Base-by-base conservation (phyloP, 1,140 invertebrate species). In the Gyrodactylus bullatarudis region DNA sequence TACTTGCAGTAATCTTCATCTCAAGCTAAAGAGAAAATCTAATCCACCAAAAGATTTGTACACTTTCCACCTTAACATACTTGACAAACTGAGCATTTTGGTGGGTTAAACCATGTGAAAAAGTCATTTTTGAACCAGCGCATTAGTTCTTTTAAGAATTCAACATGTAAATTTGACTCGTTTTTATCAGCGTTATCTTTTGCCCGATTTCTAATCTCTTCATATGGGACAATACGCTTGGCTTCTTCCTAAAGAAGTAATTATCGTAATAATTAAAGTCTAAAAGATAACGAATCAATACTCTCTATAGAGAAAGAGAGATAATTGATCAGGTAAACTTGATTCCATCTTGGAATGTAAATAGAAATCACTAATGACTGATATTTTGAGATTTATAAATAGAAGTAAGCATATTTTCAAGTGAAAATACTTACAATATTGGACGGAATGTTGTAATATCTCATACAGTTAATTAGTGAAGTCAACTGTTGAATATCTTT, bases 51-150 rank as follows among this genome's bases (percentile, higher is more conserved):
- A 54, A n/a, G 34, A n/a, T 16, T 8, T 54, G n/a, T 8, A n/a
- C 34, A 54, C 34, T 54, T 54, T n/a, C n/a, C 8, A 54, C 8
- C n/a, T 75, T 76, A 78, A 69, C 85, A 82, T 77, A 86, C 85
- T 23, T 85, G 80, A 78, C 91, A 93, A 0, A 76, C 76, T 16
- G 83, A 78, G 79, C 91, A 96, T 0, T 79, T 78, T 0, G 88
- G 87, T 75, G 81, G 83, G 80, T 94, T 85, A 1, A 93, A 84
- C 92, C 92, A 97, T 68, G 81, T 80, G 78, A 96, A 97, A 82
- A 93, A 97, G 69, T 87, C 84, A 70, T 69, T 2, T 23, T 69
- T 69, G 23, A 69, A 69, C 68, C 68, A 69, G 21, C 20, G 23
- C 20, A 69, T 20, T 16, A 69, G 23, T 8, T 69, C 23, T 23